Percentiles rank a stretch among this genome's conserved stretches.
These are phyloP conservation scores for Oreohelix idahoensis DNA, from an alignment of 1,140 invertebrate genomes.

Conservation along the genomic window DNA sequence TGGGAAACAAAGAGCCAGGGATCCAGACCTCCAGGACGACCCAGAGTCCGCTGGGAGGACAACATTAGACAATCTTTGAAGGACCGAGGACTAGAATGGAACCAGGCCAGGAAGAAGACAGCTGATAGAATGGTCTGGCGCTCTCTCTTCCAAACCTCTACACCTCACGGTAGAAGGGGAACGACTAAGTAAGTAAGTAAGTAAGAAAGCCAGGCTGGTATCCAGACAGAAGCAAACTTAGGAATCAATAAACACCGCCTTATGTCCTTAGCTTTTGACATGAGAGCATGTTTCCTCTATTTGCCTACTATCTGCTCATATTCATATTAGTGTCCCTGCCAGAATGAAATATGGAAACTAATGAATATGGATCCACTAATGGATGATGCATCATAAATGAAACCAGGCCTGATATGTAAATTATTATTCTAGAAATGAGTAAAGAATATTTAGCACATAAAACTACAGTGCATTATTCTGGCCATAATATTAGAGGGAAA, in stretches of 20 bases:
- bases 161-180: too few relatives aligned
- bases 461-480: too few relatives aligned
- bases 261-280: constrained; percentile 7
- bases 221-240: neutral
- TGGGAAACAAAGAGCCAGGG: too few relatives aligned
- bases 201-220: neutral
- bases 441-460: neutral
- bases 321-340: neutral
- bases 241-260: constrained; percentile 9
- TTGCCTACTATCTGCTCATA: neutral
- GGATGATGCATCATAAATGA: neutral
- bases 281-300: constrained; percentile 11
- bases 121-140: too few relatives aligned
- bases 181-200: too few relatives aligned
- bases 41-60: too few relatives aligned
- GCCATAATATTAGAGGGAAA: too few relatives aligned
- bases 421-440: neutral
- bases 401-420: neutral
- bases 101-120: too few relatives aligned
- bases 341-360: neutral
- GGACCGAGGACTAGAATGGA: too few relatives aligned
- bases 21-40: too few relatives aligned
- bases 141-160: too few relatives aligned
- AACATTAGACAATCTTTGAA: too few relatives aligned
- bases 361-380: neutral